These are phyloP conservation scores for Callosobruchus maculatus DNA, from an alignment of 2,888 invertebrate species.

Conservation along the genomic window DNA sequence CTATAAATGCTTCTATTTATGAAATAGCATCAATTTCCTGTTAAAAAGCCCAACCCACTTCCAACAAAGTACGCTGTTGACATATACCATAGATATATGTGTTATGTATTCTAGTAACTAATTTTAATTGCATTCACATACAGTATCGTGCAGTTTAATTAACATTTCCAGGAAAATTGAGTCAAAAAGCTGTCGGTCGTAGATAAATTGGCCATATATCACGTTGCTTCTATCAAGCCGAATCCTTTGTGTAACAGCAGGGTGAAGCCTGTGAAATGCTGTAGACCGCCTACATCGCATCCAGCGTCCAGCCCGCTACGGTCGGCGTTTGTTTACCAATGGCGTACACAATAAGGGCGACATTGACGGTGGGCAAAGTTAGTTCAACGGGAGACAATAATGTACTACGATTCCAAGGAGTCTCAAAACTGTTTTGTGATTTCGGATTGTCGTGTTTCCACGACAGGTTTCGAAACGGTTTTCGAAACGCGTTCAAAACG, in stretches of 20 bases:
- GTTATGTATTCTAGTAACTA: not conserved
- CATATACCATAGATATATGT: not conserved
- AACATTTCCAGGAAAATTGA: not conserved
- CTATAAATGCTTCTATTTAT: not conserved
- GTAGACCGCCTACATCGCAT: not conserved
- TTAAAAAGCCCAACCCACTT: not conserved
- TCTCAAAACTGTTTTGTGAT: too few relatives aligned
- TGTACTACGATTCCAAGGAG: too few relatives aligned
- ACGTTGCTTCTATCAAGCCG: not conserved
- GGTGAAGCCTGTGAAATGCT: not conserved
- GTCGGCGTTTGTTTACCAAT: not conserved
- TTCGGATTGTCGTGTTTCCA: too few relatives aligned
- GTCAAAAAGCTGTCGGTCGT: not conserved
- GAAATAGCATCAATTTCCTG: not conserved
- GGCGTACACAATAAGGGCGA: not conserved
- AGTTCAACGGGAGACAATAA: too few relatives aligned
- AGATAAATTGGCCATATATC: not conserved
- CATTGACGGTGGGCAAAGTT: too few relatives aligned
- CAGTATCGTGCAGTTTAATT: not conserved
- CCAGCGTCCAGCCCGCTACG: not conserved
- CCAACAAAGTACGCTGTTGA: not conserved
- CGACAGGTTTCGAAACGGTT: too few relatives aligned
- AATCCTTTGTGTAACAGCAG: not conserved
- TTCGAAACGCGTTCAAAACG: too few relatives aligned
- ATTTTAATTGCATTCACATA: not conserved